Percentiles rank a stretch among this genome's conserved stretches.
Conservation (phyloP, 2,113 vertebrate species). For the Strigops habroptila region DNA sequence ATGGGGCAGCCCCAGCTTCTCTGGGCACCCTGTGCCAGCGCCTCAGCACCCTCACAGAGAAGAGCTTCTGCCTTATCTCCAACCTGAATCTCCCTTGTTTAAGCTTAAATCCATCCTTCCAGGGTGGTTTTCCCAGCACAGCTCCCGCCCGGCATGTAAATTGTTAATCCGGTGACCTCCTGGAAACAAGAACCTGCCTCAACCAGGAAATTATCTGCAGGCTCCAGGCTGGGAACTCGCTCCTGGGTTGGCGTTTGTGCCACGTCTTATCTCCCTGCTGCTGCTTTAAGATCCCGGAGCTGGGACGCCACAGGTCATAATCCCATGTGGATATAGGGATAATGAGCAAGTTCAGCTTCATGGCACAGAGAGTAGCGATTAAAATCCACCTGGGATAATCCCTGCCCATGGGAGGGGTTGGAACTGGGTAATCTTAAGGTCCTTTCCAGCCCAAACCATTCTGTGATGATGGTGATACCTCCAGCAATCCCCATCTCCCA, state of each 20-base stretch:
- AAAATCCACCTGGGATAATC: neutral
- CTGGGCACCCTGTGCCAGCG: neutral
- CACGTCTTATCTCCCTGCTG: neutral
- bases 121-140: neutral
- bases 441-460: neutral
- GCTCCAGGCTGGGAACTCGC: neutral
- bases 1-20: neutral
- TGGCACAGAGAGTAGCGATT: neutral
- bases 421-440: neutral
- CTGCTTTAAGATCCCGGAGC: neutral
- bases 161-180: neutral
- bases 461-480: neutral
- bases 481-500: rapidly evolving
- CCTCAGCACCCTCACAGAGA: neutral
- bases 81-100: neutral
- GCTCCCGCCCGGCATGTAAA: neutral
- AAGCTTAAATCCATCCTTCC: neutral
- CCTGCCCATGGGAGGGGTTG: neutral
- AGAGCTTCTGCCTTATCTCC: neutral
- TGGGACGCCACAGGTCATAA: rapidly evolving
- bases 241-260: neutral
- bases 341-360: neutral
- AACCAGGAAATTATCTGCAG: neutral
- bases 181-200: neutral
- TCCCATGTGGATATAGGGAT: neutral